phyloP scores from a whole-genome alignment of 2,888 invertebrate species.

The Lithosia quadra region DNA sequence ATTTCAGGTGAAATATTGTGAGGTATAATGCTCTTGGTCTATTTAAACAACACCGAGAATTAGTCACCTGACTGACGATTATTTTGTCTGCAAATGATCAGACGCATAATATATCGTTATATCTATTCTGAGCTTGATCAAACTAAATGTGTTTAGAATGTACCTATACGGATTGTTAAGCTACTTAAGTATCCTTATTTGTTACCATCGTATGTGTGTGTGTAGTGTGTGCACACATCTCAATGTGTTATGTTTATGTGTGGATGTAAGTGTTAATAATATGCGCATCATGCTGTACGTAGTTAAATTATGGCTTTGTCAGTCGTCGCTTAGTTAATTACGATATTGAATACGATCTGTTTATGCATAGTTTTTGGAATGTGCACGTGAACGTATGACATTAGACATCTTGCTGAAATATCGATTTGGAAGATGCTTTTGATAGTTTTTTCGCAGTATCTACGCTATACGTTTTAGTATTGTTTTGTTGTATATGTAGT shows the following conservation, averaged over 20 bases:
- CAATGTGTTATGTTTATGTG: not conserved
- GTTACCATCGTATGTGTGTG: not conserved
- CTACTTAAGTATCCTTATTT: not conserved
- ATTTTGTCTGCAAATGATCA: not conserved
- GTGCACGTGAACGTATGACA: not conserved
- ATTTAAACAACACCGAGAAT: not conserved
- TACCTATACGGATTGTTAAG: not conserved
- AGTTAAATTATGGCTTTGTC: not conserved
- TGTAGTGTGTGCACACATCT: not conserved
- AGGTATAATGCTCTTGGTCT: slow-evolving; percentile 1
- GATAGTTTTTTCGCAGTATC: not conserved
- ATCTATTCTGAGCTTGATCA: not conserved
- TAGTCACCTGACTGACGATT: slow-evolving; percentile 5
- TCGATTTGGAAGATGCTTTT: not conserved
- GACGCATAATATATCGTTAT: not conserved
- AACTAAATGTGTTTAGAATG: not conserved
- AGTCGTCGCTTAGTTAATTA: not conserved
- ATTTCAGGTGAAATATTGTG: not conserved
- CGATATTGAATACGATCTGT: slow-evolving; percentile 1
- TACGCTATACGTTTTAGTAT: not conserved
- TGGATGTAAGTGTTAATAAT: not conserved
- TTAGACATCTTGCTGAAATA: not conserved
- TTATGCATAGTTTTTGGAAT: not conserved
- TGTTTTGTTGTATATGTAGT: not conserved
- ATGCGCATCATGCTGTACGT: not conserved